phyloP scores from a whole-genome alignment of 2,113 vertebrate species.

The Oxygymnocypris stewartii region DNA sequence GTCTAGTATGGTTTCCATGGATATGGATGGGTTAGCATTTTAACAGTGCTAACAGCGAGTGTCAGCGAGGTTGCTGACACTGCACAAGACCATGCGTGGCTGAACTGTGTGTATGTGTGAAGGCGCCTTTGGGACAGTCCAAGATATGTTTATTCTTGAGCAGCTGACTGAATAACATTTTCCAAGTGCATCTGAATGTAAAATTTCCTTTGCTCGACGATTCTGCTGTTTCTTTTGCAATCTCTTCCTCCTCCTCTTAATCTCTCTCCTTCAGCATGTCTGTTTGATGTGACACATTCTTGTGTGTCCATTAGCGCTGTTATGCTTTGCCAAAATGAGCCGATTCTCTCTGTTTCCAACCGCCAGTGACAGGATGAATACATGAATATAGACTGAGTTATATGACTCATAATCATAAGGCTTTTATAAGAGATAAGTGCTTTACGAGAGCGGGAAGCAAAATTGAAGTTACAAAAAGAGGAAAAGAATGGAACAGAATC shows the following conservation, averaged over 20 bases:
- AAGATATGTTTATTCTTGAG: not conserved
- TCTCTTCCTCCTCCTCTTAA: constrained; percentile 1
- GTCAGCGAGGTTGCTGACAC: constrained; percentile 44
- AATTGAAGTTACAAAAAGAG: constrained; percentile 13
- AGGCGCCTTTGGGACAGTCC: not conserved
- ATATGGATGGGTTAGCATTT: constrained; percentile 34
- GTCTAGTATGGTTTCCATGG: constrained; percentile 25
- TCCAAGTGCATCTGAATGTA: constrained; percentile 7
- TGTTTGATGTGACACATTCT: constrained; percentile 46
- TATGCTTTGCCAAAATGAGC: constrained; percentile 32
- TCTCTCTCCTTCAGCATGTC: constrained; percentile 28
- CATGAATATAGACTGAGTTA: constrained; percentile 40
- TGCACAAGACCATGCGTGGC: constrained; percentile 38
- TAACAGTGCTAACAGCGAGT: constrained; percentile 25
- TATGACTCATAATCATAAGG: constrained; percentile 36
- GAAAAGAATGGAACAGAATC: not conserved
- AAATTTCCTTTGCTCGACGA: not conserved
- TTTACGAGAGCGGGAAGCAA: constrained; percentile 26
- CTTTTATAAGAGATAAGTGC: constrained; percentile 44
- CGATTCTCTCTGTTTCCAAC: constrained; percentile 38
- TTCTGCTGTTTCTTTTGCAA: not conserved
- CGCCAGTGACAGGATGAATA: constrained; percentile 37
- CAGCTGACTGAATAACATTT: constrained; percentile 17
- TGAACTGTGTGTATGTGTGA: constrained; percentile 18
- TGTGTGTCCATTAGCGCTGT: constrained; percentile 41